phyloP scores from a whole-genome alignment of 2,888 invertebrate species.

The Eupithecia subfuscata region DNA sequence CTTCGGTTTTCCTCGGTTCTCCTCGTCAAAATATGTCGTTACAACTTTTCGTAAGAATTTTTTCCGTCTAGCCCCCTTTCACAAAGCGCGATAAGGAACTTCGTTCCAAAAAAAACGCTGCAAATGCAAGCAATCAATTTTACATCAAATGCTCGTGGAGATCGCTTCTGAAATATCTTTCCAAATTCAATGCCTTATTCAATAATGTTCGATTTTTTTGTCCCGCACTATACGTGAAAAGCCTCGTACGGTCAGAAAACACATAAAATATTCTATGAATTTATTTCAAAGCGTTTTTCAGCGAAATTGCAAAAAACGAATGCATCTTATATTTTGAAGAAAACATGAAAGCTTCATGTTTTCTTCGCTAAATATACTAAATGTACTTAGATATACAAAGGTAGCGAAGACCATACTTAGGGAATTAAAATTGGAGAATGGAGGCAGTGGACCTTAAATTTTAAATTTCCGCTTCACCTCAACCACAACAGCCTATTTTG shows the following conservation, averaged over 20 bases:
- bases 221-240: slow-evolving; percentile 63
- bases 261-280: slow-evolving; percentile 83
- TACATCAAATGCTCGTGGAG: neutral
- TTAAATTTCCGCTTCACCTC: no score
- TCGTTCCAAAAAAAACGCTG: neutral
- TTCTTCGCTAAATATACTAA: neutral
- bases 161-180: neutral
- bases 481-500: no score
- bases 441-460: neutral
- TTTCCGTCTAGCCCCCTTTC: no score
- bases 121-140: no score
- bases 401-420: neutral
- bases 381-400: neutral
- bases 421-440: neutral
- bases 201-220: slow-evolving; percentile 44
- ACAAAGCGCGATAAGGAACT: no score
- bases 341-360: neutral
- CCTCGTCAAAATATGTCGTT: no score
- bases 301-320: slow-evolving; percentile 63
- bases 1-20: no score
- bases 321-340: slow-evolving; percentile 50
- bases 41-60: no score
- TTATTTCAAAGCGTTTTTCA: slow-evolving; percentile 78
- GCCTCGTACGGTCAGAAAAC: slow-evolving; percentile 81
- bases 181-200: neutral